Evolutionary conservation across 2,888 invertebrate species (phyloP), one percentile per base, ranked within the genome.

Genomic region (Ptychoptera contaminata): DNA sequence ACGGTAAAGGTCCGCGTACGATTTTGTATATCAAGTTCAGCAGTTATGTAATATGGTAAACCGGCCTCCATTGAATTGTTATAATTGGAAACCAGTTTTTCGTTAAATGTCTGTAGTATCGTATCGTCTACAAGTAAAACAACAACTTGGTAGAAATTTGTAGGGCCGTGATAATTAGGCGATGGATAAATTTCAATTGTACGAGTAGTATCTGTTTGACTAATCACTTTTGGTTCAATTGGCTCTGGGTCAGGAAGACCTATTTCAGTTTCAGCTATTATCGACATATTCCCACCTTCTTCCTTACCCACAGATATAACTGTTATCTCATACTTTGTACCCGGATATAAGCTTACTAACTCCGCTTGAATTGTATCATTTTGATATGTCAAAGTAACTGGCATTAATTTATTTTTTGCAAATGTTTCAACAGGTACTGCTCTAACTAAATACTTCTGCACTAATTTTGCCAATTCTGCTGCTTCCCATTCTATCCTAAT

Each of bases 41-140:
- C 91, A 7, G 87, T 73, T 30, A 91, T 79, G 57, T 92, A 92
- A 59, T 85, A 90, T 2, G 79, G 76, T 5, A 79, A 60, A 1
- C 79, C 81, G 48, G 80, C 74, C 37, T 73, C 71, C 43, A 67
- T 66, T 0, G 91, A 79, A 54, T 74, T 72, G 46, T 76, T 64
- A 63, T 77, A 79, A 55, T 78, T 73, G n/a, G 72, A 73, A 12
- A 79, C 68, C 43, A 69, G 70, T 32, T 74, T 72, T 45, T 65
- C 67, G 50, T 74, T 76, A 56, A 76, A 80, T 15, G 72, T 74
- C 60, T 74, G 77, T 51, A 69, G 72, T 44, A 75, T 70, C 43
- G 78, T 73, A 51, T 79, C 74, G 29, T 83, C 74, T 1, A 88
- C 76, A 35, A 55, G 55, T 36, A 76, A 67, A 1, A 82, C 76